Evolutionary conservation across 1,140 invertebrate species (phyloP), one percentile per base, ranked within the genome.

Genomic region (Drosophila lini): DNA sequence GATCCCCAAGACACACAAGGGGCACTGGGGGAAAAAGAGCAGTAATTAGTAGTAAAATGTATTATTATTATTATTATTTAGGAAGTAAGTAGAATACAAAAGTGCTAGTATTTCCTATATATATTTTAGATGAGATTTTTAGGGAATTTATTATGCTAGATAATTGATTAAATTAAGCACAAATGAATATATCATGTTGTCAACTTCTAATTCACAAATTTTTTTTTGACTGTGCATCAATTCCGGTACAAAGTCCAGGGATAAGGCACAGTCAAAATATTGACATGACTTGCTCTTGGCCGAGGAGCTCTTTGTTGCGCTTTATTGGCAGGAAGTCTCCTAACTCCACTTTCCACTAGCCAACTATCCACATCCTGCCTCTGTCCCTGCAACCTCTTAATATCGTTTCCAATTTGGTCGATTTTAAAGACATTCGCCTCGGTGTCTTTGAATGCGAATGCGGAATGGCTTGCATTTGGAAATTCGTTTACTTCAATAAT

Each of bases 401-500:
- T 81, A 61, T 81, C 41, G 34, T 52, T 77, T 53, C 45, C 74
- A 58, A 70, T 69, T 65, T 81, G 67, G 58, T 42, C 61, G 79
- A 77, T 77, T 77, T 81, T 81, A 81, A 81, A 81, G 79, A 77
- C 73, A 76, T 81, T 81, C 80, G 50, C 41, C 52, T 28, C 44
- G 44, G 45, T 15, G 25, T 48, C 45, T 31, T n/a, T 62, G 42
- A 44, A 44, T 44, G 16, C 11, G 61, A 22, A 45, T 61, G 50
- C 63, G 19, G 53, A 65, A 74, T 67, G 58, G 55, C 58, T 38
- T 67, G 79, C 79, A 78, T 81, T 81, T 73, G 48, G 55, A 60
- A 71, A 81, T 81, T 81, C 79, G 79, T 78, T 81, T 81, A 81
- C 79, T 81, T 63, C 79, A 81, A 81, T 81, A 81, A 81, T 81